Conservation (phyloP, 2,113 vertebrate genomes). For the Upupa epops region DNA sequence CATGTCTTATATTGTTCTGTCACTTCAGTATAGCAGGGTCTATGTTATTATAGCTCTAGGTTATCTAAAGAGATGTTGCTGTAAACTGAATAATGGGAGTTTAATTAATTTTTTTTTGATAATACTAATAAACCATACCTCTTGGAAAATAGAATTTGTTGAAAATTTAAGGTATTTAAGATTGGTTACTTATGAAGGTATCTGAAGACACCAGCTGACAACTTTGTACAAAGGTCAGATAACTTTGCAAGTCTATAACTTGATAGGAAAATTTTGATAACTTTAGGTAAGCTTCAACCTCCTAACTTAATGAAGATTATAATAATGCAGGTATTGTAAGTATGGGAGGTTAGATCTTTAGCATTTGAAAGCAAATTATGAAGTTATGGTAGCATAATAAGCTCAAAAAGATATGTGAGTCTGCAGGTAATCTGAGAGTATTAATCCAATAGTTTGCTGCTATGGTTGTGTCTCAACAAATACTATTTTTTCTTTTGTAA, state of each 20-base stretch:
- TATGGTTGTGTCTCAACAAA: not conserved
- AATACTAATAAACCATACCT: not conserved
- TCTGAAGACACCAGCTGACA: not conserved
- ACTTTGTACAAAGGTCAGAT: not conserved
- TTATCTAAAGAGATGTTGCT: constrained; percentile 54
- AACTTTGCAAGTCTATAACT: not conserved
- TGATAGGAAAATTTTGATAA: not conserved
- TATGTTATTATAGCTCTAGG: constrained; percentile 33
- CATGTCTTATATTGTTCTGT: constrained; percentile 42
- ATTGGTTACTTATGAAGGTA: not conserved
- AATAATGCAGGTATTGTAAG: not conserved
- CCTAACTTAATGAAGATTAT: not conserved
- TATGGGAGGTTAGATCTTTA: not conserved
- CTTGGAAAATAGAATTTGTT: not conserved
- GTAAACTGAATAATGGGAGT: not conserved
- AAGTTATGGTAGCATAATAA: not conserved
- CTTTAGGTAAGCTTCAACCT: not conserved
- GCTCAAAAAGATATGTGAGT: not conserved
- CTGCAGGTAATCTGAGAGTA: not conserved
- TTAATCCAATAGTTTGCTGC: not conserved
- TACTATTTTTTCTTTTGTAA: not conserved
- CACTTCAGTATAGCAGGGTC: constrained; percentile 33
- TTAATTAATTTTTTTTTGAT: not conserved
- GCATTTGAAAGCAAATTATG: not conserved
- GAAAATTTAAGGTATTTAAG: too few relatives aligned